Conservation (phyloP, 2,797 vertebrate species). For the Monodelphis domestica region DNA sequence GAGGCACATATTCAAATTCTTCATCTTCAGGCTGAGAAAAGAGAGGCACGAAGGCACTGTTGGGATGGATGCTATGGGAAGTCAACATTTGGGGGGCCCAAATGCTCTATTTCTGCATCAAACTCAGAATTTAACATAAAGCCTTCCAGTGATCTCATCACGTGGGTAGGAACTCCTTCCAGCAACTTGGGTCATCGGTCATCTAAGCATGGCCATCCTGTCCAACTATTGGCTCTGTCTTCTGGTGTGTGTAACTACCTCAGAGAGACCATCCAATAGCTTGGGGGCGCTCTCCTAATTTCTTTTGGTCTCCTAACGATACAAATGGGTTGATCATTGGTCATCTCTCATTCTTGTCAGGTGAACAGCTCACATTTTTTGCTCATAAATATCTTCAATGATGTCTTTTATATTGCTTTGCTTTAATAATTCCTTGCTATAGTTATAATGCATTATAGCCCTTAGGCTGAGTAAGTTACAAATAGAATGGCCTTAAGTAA, state of each 20-base stretch:
- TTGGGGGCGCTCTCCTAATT: background rate
- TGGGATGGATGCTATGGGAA: background rate
- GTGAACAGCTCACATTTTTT: background rate
- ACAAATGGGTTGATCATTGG: background rate
- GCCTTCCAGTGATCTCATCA: background rate
- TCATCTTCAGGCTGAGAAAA: background rate
- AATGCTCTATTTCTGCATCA: background rate
- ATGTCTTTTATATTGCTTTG: background rate
- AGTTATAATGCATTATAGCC: background rate
- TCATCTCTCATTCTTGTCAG: background rate
- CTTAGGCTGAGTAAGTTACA: background rate
- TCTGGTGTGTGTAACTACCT: background rate
- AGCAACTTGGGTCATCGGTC: too few species aligned
- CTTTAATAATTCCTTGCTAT: background rate
- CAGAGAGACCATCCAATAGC: background rate
- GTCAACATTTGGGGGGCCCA: background rate
- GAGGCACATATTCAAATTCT: background rate
- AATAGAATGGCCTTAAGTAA: background rate
- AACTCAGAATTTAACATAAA: background rate
- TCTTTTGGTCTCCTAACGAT: background rate
- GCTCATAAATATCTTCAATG: background rate
- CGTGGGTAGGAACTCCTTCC: background rate
- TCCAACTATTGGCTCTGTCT: background rate
- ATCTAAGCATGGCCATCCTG: background rate
- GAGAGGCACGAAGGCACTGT: background rate